A percentile compares a stretch with the other conserved stretches of the same genome.
phyloP scores from a whole-genome alignment of 2,113 vertebrate genomes.

The Ptyas mucosa region DNA sequence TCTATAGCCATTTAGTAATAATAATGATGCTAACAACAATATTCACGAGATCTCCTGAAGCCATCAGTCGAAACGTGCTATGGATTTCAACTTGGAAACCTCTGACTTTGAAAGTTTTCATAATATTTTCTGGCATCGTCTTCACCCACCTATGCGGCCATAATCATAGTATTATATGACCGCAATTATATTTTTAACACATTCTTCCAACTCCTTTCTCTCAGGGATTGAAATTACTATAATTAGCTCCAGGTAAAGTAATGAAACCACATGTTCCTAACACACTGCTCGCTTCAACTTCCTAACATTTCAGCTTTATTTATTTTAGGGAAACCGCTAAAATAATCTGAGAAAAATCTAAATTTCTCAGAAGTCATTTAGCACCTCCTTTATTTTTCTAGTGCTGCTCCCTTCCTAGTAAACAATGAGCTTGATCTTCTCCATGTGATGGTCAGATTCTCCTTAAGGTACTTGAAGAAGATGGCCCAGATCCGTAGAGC shows the following conservation, averaged over 20 bases:
- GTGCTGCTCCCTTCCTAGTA: not conserved
- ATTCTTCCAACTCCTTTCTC: not conserved
- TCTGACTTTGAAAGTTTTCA: constrained; percentile 22
- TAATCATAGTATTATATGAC: constrained; percentile 2
- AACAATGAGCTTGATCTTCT: not conserved
- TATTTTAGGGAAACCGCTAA: not conserved
- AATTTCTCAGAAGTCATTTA: not conserved
- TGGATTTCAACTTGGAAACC: constrained; percentile 49
- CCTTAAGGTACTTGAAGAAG: not conserved
- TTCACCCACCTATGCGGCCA: not conserved
- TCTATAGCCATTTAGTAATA: constrained; percentile 53
- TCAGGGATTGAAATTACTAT: not conserved
- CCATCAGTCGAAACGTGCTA: constrained; percentile 51
- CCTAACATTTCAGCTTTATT: not conserved
- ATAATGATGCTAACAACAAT: not conserved
- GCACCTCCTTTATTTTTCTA: not conserved
- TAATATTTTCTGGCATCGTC: not conserved
- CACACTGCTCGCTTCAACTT: not conserved
- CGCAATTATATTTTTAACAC: not conserved
- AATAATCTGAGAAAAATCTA: not conserved
- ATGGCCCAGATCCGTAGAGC: not conserved
- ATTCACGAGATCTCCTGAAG: constrained; percentile 62
- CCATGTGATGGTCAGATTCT: not conserved
- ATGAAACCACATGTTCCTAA: not conserved
- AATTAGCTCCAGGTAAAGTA: not conserved